Percentiles rank a stretch among this genome's conserved stretches.
Conservation (phyloP, 2,113 vertebrate genomes). For the Oreochromis spilurus region DNA sequence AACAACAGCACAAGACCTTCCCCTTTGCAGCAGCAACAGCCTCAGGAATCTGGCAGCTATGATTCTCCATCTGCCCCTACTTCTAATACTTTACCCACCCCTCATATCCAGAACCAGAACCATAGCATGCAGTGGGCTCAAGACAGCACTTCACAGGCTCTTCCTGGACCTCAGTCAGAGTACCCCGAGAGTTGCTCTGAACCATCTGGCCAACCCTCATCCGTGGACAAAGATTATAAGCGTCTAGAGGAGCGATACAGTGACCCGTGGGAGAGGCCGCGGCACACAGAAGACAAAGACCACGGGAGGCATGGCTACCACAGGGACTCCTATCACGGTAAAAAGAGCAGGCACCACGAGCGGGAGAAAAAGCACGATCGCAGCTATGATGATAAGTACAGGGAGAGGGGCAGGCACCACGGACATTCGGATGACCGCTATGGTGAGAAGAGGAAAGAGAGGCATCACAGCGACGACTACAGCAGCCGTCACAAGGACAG, state of each 20-base stretch:
- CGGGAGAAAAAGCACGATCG: constrained; percentile 70
- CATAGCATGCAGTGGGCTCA: constrained; percentile 75
- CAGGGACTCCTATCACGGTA: constrained; percentile 81
- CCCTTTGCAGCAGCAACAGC: constrained; percentile 63
- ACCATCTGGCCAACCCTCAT: constrained; percentile 72
- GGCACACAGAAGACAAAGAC: constrained; percentile 76
- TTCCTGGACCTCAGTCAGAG: constrained; percentile 64
- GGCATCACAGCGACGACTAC: constrained; percentile 80
- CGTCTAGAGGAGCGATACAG: constrained; percentile 80
- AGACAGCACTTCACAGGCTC: constrained; percentile 68
- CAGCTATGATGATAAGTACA: constrained; percentile 62
- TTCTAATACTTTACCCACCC: constrained; percentile 30
- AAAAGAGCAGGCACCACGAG: constrained; percentile 82
- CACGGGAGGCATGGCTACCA: constrained; percentile 77
- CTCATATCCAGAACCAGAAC: constrained; percentile 61
- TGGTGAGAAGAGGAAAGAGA: constrained; percentile 80
- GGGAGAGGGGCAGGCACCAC: constrained; percentile 74
- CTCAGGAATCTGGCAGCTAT: constrained; percentile 75
- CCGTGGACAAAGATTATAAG: constrained; percentile 75
- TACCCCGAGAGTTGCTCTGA: constrained; percentile 71
- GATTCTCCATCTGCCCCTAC: constrained; percentile 60
- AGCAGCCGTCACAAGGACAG: constrained; percentile 72
- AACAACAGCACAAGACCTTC: constrained; percentile 71
- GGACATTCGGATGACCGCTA: constrained; percentile 71
- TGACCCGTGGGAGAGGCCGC: constrained; percentile 86